Base-by-base conservation (phyloP, 1,140 invertebrate genomes). In the Tetraneura akinire region DNA sequence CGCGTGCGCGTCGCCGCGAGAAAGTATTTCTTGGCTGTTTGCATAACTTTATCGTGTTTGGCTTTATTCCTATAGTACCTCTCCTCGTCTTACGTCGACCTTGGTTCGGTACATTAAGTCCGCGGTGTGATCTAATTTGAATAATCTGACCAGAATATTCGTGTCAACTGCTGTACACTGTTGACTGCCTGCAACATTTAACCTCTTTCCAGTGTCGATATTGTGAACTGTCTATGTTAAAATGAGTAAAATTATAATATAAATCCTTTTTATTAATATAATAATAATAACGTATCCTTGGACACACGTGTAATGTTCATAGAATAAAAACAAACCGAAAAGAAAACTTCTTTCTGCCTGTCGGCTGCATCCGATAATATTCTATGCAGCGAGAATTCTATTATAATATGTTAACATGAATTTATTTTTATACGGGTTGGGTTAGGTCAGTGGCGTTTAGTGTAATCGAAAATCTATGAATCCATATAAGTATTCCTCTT, bases 1-100 rank as follows among this genome's bases (percentile, higher is more conserved):
- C 45, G 3, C 3, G 32, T 37, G 8, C 32, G 32, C 3, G 32
- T 37, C 10, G 64, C 21, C 21, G n/a, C 51, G 53, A 60, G 73
- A 76, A 76, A 76, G 73, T 76, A 16, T 60, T 76, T 49, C 14
- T 70, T 57, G 32, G 23, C 32, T 32, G 73, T 76, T 76, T 76
- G 73, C 73, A 76, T 76, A 76, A 76, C 21, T 13, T 37, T 37
- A 14, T 70, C 42, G 66, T 49, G 66, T 42, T 23, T 3, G 32
- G 32, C 49, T 11, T 11, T 37, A 37, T 8, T 76, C 14, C 64
- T 66, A 16, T 26, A 23, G 1, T 45, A 29, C 73, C 45, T 21
- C 73, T 45, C 47, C 10, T 14, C 32, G 26, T 53, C 71, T 18
- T 55, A 18, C 21, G 23, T n/a, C 32, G 73, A 76, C 73, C 73